A percentile compares a stretch with the other conserved stretches of the same genome.
Conservation (phyloP, 1,140 invertebrate species). For the Panagrolaimus sp. region DNA sequence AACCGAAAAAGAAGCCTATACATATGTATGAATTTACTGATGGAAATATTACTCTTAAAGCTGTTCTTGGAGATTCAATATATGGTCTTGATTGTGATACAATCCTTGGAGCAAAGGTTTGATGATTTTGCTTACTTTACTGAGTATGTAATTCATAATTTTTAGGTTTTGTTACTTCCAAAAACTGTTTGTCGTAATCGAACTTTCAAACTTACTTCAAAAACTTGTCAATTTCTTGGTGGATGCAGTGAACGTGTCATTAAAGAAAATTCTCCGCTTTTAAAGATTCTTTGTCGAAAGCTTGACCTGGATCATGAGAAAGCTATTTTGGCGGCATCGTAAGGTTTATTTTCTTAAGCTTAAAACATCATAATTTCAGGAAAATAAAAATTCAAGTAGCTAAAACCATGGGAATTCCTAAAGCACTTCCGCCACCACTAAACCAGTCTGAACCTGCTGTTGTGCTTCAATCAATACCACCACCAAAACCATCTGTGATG, state of each 20-base stretch:
- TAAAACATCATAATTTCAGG: too few relatives aligned
- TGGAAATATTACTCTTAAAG: background rate
- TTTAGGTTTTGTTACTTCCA: background rate
- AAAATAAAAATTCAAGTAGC: too few relatives aligned
- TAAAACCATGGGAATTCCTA: too few relatives aligned
- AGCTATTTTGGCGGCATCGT: background rate
- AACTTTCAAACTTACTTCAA: background rate
- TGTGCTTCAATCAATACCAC: too few relatives aligned
- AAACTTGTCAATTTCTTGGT: constrained; percentile 6
- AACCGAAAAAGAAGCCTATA: background rate
- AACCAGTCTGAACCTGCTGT: too few relatives aligned
- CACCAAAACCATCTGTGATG: too few relatives aligned
- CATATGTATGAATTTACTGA: background rate
- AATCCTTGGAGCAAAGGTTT: background rate
- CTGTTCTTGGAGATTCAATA: background rate
- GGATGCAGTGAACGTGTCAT: background rate
- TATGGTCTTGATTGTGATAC: background rate
- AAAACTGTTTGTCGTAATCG: background rate
- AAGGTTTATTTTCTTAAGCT: too few relatives aligned
- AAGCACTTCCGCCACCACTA: too few relatives aligned
- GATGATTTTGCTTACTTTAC: background rate
- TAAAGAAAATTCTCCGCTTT: constrained; percentile 2
- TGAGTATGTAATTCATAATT: background rate
- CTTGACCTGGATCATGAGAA: background rate
- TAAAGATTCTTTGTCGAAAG: background rate